These are phyloP conservation scores for Sipha flava DNA, from an alignment of 1,140 invertebrate genomes.

Conservation along the genomic window DNA sequence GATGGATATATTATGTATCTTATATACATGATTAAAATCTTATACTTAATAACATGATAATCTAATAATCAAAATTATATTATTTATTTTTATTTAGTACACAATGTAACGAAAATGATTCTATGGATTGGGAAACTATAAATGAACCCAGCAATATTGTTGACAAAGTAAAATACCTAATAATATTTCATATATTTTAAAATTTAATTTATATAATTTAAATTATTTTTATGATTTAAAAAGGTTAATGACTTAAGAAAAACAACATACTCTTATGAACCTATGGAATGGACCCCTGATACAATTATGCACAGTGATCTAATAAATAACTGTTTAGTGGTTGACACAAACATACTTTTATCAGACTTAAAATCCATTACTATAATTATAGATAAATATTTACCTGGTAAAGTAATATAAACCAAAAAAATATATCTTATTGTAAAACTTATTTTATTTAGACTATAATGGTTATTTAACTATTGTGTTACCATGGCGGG, in stretches of 20 bases:
- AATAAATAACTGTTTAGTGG: constrained; percentile 4
- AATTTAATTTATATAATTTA: not conserved
- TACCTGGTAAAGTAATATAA: not conserved
- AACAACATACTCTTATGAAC: not conserved
- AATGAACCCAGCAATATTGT: not conserved
- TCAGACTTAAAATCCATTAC: not conserved
- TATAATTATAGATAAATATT: not conserved
- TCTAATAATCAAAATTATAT: not conserved
- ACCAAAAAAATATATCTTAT: not conserved
- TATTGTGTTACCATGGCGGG: constrained; percentile 10
- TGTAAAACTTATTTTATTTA: not conserved
- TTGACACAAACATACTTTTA: constrained; percentile 13
- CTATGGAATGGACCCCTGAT: constrained; percentile 17
- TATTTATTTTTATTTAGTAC: not conserved
- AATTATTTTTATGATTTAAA: not conserved
- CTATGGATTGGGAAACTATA: constrained; percentile 22
- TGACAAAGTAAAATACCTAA: not conserved
- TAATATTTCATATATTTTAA: not conserved
- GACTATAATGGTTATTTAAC: constrained; percentile 1
- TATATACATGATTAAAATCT: too few species aligned
- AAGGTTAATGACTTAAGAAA: constrained; percentile 13
- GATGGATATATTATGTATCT: too few species aligned
- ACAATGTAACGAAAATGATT: not conserved
- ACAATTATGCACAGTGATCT: not conserved
- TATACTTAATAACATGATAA: too few species aligned